phyloP scores from a whole-genome alignment of 2,888 invertebrate genomes.

The Drosophila macrospina region DNA sequence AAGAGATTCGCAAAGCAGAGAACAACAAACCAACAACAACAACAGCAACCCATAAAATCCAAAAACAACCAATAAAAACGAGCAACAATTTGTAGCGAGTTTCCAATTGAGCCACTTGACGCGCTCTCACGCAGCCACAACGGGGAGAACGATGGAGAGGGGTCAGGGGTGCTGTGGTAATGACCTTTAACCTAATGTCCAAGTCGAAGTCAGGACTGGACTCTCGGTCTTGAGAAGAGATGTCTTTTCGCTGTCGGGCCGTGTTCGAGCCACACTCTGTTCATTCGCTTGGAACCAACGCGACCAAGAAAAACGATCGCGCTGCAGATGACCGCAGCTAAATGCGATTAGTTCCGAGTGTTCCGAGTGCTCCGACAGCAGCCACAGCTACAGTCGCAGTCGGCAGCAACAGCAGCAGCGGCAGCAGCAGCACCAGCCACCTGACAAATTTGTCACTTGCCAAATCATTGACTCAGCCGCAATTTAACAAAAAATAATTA shows the following conservation, averaged over 20 bases:
- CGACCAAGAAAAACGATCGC: conserved; percentile 74
- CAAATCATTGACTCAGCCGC: not conserved
- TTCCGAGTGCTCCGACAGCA: conserved; percentile 72
- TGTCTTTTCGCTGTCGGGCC: conserved; percentile 4
- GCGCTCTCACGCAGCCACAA: conserved; percentile 71
- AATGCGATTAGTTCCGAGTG: conserved; percentile 83
- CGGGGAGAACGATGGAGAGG: not conserved
- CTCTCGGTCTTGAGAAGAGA: conserved; percentile 5
- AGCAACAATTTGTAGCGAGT: conserved; percentile 59
- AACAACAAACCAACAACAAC: conserved; percentile 28
- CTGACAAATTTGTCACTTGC: conserved; percentile 40
- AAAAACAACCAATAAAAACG: conserved; percentile 56
- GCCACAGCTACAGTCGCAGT: conserved; percentile 26
- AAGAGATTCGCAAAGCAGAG: conserved; percentile 60
- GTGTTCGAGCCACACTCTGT: conserved; percentile 37
- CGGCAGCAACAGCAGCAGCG: conserved; percentile 3
- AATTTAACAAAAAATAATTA: not conserved
- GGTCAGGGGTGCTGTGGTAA: conserved; percentile 47
- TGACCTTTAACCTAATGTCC: conserved; percentile 77
- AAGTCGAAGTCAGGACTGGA: conserved; percentile 45
- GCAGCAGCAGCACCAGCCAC: conserved; percentile 36
- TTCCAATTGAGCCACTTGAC: conserved; percentile 78
- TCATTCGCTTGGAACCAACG: conserved; percentile 75
- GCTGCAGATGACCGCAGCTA: conserved; percentile 84
- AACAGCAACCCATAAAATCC: conserved; percentile 39